Conservation (phyloP, 1,140 invertebrate genomes). For the Maconellicoccus hirsutus region DNA sequence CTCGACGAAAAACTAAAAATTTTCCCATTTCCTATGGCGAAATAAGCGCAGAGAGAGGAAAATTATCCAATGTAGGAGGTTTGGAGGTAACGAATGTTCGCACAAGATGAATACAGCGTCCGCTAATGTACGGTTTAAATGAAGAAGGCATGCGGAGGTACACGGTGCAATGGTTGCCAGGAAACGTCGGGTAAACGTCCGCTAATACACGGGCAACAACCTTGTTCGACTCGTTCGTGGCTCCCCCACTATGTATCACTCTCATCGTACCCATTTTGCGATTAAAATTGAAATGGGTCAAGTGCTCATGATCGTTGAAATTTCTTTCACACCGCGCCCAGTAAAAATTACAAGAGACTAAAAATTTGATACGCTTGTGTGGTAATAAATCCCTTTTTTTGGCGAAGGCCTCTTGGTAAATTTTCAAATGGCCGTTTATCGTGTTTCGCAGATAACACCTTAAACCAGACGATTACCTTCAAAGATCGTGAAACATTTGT, state of each 20-base stretch:
- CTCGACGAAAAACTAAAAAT: not conserved
- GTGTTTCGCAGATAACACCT: no score
- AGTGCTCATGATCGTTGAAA: not conserved
- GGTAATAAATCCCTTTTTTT: no score
- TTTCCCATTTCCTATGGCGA: not conserved
- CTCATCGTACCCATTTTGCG: not conserved
- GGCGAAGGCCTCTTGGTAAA: no score
- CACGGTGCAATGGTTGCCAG: not conserved
- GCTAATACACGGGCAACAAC: slow-evolving; percentile 18
- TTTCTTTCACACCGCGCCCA: no score
- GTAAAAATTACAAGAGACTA: no score
- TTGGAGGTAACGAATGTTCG: slow-evolving; percentile 7
- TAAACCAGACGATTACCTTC: no score
- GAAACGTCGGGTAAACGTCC: slow-evolving; percentile 17
- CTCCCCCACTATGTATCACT: not conserved
- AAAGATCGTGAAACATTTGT: no score
- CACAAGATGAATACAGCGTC: not conserved
- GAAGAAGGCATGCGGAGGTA: not conserved
- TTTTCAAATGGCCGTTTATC: no score
- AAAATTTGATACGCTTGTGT: no score
- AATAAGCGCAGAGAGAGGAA: not conserved
- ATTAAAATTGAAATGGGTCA: slow-evolving; percentile 17
- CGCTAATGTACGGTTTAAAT: not conserved
- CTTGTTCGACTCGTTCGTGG: slow-evolving; percentile 12
- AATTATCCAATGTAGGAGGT: not conserved